A percentile compares a stretch with the other conserved stretches of the same genome.
These are phyloP conservation scores for Hapalemur alaotrensis DNA, from an alignment of 2,797 vertebrate species.

Conservation along the genomic window DNA sequence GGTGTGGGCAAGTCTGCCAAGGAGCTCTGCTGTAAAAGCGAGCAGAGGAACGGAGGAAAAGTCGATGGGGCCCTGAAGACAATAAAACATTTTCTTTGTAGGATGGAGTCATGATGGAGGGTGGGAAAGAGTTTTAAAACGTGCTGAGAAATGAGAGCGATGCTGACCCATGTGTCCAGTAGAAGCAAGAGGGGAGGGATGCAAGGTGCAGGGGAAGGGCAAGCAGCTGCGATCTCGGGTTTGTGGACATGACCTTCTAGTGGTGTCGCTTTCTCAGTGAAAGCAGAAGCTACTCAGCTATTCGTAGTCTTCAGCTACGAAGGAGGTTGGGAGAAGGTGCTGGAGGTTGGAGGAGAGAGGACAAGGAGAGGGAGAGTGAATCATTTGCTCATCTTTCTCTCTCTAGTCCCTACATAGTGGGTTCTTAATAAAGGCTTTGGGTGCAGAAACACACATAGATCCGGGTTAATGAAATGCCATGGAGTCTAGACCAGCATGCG, in stretches of 20 bases:
- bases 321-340: not conserved
- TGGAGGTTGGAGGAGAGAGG: not conserved
- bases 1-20: not conserved
- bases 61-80: no score
- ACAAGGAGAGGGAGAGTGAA: not conserved
- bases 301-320: not conserved
- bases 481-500: not conserved
- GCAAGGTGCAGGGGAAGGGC: not conserved
- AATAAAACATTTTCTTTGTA: not conserved
- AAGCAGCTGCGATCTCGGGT: rapidly evolving
- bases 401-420: not conserved
- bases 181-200: not conserved
- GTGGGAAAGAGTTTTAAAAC: not conserved
- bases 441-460: not conserved
- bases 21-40: not conserved
- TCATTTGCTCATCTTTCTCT: not conserved
- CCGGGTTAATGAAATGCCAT: not conserved
- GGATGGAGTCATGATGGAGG: not conserved
- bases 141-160: not conserved
- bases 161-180: rapidly evolving
- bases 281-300: not conserved
- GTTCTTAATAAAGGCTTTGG: not conserved
- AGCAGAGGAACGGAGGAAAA: not conserved
- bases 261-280: not conserved
- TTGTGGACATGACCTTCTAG: rapidly evolving